Percentiles rank a stretch among this genome's conserved stretches.
Evolutionary conservation across 2,797 vertebrate species (phyloP).

Genomic region (Gymnodraco acuticeps): DNA sequence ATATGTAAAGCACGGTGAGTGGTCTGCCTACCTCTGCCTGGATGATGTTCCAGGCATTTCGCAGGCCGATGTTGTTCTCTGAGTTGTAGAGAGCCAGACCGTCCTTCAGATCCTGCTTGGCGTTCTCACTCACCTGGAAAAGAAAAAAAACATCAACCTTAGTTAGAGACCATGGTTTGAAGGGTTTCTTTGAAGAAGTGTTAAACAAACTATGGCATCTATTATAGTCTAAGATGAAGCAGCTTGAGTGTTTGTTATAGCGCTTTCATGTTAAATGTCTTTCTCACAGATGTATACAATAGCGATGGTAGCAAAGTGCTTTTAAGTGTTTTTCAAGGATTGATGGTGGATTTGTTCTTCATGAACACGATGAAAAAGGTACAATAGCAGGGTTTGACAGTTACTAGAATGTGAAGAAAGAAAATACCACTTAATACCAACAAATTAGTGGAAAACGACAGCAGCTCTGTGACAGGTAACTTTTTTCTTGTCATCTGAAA

Average conservation of each 20-base stretch:
- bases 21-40: slow-evolving; percentile 92
- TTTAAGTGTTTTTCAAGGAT: background rate
- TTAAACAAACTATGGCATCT: slow-evolving; percentile 1
- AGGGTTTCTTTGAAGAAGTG: slow-evolving; percentile 1
- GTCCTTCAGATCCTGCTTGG: slow-evolving; percentile 95
- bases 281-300: slow-evolving; percentile 16
- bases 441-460: background rate
- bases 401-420: background rate
- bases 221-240: background rate
- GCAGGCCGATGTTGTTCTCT: slow-evolving; percentile 95
- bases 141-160: slow-evolving; percentile 10
- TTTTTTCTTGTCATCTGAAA: slow-evolving; percentile 19
- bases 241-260: slow-evolving; percentile 3
- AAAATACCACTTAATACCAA: background rate
- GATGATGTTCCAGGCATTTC: slow-evolving; percentile 99
- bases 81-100: slow-evolving; percentile 95
- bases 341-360: background rate
- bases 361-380: slow-evolving; percentile 4
- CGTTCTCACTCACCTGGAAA: slow-evolving; percentile 93
- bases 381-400: background rate
- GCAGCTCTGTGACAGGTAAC: slow-evolving; percentile 2
- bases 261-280: background rate
- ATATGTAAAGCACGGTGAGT: background rate
- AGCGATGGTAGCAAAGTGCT: slow-evolving; percentile 4
- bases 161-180: slow-evolving; percentile 25